Base-by-base conservation (phyloP, 2,888 invertebrate genomes). In the Scaptomyza caliginosa region DNA sequence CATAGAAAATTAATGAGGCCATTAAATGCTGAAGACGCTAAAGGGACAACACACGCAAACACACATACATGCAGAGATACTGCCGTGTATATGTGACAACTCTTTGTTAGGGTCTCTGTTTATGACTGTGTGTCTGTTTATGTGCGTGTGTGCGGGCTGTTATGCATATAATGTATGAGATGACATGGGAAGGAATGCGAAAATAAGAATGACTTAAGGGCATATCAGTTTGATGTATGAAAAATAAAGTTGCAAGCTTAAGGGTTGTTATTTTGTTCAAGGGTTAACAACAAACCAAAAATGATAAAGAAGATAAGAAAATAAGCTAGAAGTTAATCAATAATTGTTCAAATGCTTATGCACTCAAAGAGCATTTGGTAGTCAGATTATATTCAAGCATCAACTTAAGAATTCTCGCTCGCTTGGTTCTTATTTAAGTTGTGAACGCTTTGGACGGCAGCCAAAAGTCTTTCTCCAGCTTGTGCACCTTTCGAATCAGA, bases 1-100 rank as follows among this genome's bases (percentile, higher is more conserved):
- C 86, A 88, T 86, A 84, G 81, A 84, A 88, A 88, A 86, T 86
- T 88, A 86, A 86, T 88, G 86, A 88, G 86, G 78, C 86, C 86
- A 86, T 86, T 84, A 86, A 88, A 88, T 88, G 78, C 63, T 69
- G 77, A 68, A 87, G 86, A 82, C 86, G 78, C 70, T 81, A 75
- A 85, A 78, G 85, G 67, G 70, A 74, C 70, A 52, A 77, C 66
- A 69, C 74, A 76, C 63, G 62, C 73, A 63, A 42, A 60, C 64
- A 58, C 58, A 68, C 42, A 63, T 36, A 59, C 45, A 45, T 6
- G 36, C 19, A 30, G n/a, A 45, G 19, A 34, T 4, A 45, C 32
- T 26, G 28, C 21, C 57, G 46, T 64, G 48, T 60, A 49, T 72
- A 51, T 65, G 62, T 43, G 75, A 75, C 76, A 80, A 85, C 80